Conservation (phyloP, 2,888 invertebrate genomes). For the Notodonta dromedarius region DNA sequence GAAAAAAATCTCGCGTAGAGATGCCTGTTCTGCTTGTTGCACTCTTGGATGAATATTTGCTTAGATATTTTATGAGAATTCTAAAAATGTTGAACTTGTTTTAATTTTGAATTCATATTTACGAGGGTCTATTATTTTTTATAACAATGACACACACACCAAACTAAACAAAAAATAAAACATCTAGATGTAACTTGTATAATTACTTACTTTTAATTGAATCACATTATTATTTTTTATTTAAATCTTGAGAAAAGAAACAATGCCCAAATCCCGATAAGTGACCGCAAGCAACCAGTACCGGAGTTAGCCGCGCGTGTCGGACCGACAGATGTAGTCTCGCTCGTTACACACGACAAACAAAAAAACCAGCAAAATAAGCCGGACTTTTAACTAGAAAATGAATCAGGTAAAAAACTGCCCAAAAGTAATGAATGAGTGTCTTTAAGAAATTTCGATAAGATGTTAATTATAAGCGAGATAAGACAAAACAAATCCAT, state of each 20-base stretch:
- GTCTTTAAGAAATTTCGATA: no score
- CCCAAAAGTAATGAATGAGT: no score
- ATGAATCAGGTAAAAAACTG: neutral
- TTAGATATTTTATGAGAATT: no score
- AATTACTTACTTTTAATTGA: no score
- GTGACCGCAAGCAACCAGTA: conserved; percentile 15
- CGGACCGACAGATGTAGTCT: conserved; percentile 31
- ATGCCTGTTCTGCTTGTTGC: neutral
- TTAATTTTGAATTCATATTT: no score
- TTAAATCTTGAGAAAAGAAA: conserved; percentile 12
- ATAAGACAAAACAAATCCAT: no score
- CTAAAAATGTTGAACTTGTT: no score
- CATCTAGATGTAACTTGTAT: no score
- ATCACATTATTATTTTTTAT: neutral
- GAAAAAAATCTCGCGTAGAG: conserved; percentile 7
- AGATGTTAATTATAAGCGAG: no score
- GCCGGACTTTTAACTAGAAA: neutral
- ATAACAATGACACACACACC: no score
- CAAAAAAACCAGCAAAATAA: conserved; percentile 29
- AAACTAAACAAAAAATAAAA: no score
- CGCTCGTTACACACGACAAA: conserved; percentile 36
- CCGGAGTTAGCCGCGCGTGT: conserved; percentile 27
- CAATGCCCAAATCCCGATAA: conserved; percentile 18
- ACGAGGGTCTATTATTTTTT: no score
- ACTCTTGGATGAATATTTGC: neutral